phyloP scores from a whole-genome alignment of 2,888 invertebrate genomes.

The Hermodice carunculata region DNA sequence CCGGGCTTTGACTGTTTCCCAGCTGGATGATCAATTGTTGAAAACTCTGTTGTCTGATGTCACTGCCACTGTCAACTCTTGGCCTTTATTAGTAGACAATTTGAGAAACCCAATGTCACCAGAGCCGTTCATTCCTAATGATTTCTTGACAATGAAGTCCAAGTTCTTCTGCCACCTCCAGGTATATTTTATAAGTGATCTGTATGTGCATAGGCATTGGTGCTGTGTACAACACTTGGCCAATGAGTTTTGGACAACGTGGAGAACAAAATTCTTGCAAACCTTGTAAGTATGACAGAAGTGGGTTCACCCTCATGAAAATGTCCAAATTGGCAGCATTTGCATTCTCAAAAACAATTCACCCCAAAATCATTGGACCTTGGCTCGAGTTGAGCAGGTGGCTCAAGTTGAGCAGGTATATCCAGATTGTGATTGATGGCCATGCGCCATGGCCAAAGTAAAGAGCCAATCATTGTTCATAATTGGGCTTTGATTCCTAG shows the following conservation, averaged over 20 bases:
- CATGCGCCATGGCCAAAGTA: too few relatives aligned
- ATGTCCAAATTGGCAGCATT: too few relatives aligned
- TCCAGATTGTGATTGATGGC: too few relatives aligned
- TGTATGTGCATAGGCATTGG: not conserved
- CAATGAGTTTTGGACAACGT: not conserved
- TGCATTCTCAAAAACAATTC: too few relatives aligned
- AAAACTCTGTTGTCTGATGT: conserved; percentile 3
- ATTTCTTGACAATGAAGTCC: conserved; percentile 8
- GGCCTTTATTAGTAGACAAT: not conserved
- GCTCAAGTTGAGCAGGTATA: too few relatives aligned
- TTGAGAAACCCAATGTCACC: not conserved
- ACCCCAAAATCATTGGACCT: too few relatives aligned
- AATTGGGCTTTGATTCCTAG: too few relatives aligned
- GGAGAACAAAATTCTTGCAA: not conserved
- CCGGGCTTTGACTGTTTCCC: not conserved
- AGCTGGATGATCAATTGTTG: not conserved
- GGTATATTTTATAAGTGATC: too few relatives aligned
- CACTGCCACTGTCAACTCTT: not conserved
- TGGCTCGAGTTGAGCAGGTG: too few relatives aligned
- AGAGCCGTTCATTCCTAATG: not conserved
- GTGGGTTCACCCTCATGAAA: not conserved
- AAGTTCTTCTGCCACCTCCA: too few relatives aligned
- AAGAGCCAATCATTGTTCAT: too few relatives aligned
- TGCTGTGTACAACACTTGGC: not conserved
- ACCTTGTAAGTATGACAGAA: not conserved